These are phyloP conservation scores for Distichodus sexfasciatus DNA, from an alignment of 2,797 vertebrate genomes.

Conservation along the genomic window DNA sequence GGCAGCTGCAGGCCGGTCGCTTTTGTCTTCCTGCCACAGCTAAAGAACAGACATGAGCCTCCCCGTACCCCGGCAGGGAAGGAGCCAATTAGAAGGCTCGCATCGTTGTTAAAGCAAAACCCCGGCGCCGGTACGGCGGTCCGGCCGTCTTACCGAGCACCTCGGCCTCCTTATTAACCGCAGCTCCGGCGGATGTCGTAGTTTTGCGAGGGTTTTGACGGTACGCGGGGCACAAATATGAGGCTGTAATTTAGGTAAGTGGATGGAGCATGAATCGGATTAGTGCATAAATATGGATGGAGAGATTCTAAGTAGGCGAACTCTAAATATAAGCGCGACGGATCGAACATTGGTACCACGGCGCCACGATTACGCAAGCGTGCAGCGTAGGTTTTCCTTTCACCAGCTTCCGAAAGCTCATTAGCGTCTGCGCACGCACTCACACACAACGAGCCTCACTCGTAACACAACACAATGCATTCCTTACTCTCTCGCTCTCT, in stretches of 20 bases:
- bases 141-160: too few relatives aligned
- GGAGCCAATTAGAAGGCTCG: background rate
- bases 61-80: background rate
- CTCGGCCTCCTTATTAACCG: too few relatives aligned
- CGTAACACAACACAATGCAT: background rate
- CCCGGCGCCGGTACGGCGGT: too few relatives aligned
- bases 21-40: constrained; percentile 2
- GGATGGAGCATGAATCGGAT: background rate
- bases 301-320: background rate
- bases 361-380: constrained; percentile 23
- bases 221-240: too few relatives aligned
- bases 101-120: too few relatives aligned
- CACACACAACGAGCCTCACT: too few relatives aligned
- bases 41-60: background rate
- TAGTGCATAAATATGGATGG: constrained; percentile 10
- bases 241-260: too few relatives aligned
- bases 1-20: constrained; percentile 3
- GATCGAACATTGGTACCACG: constrained; percentile 6
- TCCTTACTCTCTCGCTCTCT: background rate
- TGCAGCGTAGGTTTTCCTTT: constrained; percentile 21
- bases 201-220: too few relatives aligned
- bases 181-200: too few relatives aligned
- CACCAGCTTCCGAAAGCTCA: constrained; percentile 13
- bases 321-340: too few relatives aligned
- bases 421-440: constrained; percentile 1